A percentile compares a stretch with the other conserved stretches of the same genome.
Conservation (phyloP, 2,113 vertebrate species). For the Atlantisia rogersi region DNA sequence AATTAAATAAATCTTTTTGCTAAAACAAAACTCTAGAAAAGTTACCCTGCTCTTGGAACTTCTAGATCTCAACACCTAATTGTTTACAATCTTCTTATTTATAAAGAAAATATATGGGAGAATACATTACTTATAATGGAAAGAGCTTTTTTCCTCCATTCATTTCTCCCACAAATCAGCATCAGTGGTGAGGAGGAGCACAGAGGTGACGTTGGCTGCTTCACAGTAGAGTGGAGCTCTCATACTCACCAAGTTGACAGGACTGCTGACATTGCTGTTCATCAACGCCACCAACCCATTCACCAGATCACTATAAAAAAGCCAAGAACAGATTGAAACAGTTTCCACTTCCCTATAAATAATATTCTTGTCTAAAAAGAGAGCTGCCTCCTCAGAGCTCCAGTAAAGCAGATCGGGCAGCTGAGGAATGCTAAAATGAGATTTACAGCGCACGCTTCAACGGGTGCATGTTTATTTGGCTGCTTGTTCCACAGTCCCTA, state of each 20-base stretch:
- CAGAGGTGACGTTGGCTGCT: not conserved
- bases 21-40: not conserved
- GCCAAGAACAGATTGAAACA: not conserved
- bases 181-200: not conserved
- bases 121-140: not conserved
- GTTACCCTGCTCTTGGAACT: not conserved
- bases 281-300: constrained; percentile 95
- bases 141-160: not conserved
- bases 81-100: not conserved
- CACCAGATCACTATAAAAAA: constrained; percentile 89
- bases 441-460: not conserved
- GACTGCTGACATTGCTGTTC: constrained; percentile 99
- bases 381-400: not conserved
- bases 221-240: not conserved
- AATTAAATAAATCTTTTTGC: not conserved
- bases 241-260: constrained; percentile 94
- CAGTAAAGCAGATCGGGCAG: not conserved
- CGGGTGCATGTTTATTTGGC: not conserved
- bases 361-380: not conserved
- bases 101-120: not conserved
- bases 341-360: not conserved
- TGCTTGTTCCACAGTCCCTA: not conserved
- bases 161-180: not conserved
- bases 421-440: not conserved
- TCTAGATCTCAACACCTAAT: not conserved